Evolutionary conservation across 92 coral and sea anemone species (phyloP).

Genomic region (Phenganax stokvisi): DNA sequence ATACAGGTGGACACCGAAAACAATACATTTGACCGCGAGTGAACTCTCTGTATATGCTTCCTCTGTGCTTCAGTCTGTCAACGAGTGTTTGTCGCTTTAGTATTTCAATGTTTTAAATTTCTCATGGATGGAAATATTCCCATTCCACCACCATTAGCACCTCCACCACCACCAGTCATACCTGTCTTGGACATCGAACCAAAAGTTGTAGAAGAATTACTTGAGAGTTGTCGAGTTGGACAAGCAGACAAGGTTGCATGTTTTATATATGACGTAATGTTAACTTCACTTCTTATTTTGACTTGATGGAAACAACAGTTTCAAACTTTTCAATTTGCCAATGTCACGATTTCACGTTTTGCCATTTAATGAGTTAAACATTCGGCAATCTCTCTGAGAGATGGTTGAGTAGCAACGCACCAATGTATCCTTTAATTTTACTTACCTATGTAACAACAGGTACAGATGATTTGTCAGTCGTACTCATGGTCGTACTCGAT

Average conservation of each 20-base stretch:
- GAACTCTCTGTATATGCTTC: too few relatives aligned
- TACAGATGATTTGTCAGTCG: too few relatives aligned
- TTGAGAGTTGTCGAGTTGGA: constrained; percentile 10
- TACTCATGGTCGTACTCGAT: too few relatives aligned
- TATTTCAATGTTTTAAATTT: background rate
- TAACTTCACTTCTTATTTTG: background rate
- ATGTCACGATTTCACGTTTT: background rate
- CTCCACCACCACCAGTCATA: constrained; percentile 21
- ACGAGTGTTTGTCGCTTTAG: background rate
- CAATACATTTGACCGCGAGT: too few relatives aligned
- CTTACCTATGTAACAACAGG: too few relatives aligned
- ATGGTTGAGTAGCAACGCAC: too few relatives aligned
- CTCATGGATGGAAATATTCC: background rate
- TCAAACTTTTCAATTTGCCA: background rate
- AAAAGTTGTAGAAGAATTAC: constrained; percentile 5
- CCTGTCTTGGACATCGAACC: background rate
- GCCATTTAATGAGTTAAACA: background rate
- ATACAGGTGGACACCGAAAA: too few relatives aligned
- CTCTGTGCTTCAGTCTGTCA: too few relatives aligned
- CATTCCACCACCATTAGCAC: constrained; percentile 11
- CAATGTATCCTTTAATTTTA: too few relatives aligned
- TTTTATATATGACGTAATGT: constrained; percentile 6
- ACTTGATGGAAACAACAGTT: background rate
- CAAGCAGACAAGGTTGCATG: constrained; percentile 8
- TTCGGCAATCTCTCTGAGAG: too few relatives aligned